A percentile compares a stretch with the other conserved stretches of the same genome.
These are phyloP conservation scores for Caenorhabditis sinica DNA, from an alignment of 2,888 invertebrate genomes.

Conservation along the genomic window DNA sequence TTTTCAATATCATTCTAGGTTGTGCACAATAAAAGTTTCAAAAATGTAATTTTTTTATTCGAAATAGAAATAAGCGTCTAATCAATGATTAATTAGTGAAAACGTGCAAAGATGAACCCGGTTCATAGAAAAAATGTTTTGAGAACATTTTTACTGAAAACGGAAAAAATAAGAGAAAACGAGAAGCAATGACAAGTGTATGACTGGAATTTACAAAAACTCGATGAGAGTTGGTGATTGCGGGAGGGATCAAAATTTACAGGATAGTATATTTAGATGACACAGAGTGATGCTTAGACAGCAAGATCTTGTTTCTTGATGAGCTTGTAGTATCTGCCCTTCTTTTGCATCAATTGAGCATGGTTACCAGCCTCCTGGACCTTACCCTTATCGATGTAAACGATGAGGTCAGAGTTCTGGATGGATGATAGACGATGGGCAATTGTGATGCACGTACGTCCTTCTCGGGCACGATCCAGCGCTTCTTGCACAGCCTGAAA, in stretches of 20 bases:
- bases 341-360: slow-evolving; percentile 71
- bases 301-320: slow-evolving; percentile 75
- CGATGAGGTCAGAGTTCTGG: slow-evolving; percentile 80
- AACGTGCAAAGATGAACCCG: slow-evolving; percentile 35
- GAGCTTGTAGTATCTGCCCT: slow-evolving; percentile 75
- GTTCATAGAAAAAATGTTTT: slow-evolving; percentile 39
- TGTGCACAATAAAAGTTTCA: not conserved
- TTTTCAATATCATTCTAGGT: not conserved
- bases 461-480: slow-evolving; percentile 78
- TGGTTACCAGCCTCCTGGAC: slow-evolving; percentile 78
- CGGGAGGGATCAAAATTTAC: slow-evolving; percentile 45
- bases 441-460: slow-evolving; percentile 80
- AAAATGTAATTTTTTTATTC: slow-evolving; percentile 24
- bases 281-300: slow-evolving; percentile 23
- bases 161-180: slow-evolving; percentile 11
- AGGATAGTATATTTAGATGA: slow-evolving; percentile 30
- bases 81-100: slow-evolving; percentile 33
- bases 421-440: slow-evolving; percentile 82
- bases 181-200: slow-evolving; percentile 11
- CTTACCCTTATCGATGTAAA: slow-evolving; percentile 77
- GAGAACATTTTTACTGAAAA: slow-evolving; percentile 38
- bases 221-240: not conserved
- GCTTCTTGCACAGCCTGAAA: slow-evolving; percentile 81
- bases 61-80: slow-evolving; percentile 32
- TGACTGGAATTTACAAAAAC: slow-evolving; percentile 17